Evolutionary conservation across 1,140 invertebrate species (phyloP), one percentile per base, ranked within the genome.

Genomic region (Bombus difficillimus): DNA sequence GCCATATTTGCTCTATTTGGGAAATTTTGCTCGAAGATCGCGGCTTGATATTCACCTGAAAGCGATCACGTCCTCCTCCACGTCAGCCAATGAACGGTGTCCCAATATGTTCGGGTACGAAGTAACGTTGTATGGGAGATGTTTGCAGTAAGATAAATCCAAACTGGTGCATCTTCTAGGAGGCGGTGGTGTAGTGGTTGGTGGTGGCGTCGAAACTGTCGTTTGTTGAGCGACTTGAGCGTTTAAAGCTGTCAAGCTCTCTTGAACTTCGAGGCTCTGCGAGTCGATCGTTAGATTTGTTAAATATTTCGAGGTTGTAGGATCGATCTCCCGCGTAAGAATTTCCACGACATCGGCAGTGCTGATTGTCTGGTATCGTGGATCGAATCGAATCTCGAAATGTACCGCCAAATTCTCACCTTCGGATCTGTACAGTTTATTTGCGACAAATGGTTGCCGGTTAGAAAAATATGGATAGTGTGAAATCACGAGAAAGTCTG

Each of bases 21-120:
- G 43, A 53, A 76, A 76, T 15, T 59, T 28, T 39, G 34, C 34
- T 28, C 3, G n/a, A 3, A 64, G 59, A 64, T 47, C 22, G n/a
- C 2, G 57, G 6, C 8, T 22, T 18, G 57, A 66, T 75, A 83
- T 81, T 43, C 78, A 96, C 96, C 96, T 96, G 88, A 98, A 98
- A 2, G 97, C 96, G 71, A 98, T 98, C 4, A 98, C 96, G 94
- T 98, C 97, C 34, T 97, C 96, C 86, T 97, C 94, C 15, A 98
- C 96, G 62, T 97, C 97, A 15, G 96, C 95, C 32, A 97, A 93
- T 28, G 96, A 97, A 39, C 94, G 95, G 88, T 97, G 97, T 3
- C 96, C 96, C 43, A 98, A 95, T 4, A 98, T 93, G 93, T 98
- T 98, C 0, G 98, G 98, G 93, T 98, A 98, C 0, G 97, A 97